Evolutionary conservation across 2,797 vertebrate species (phyloP).

Genomic region (Sternotherus odoratus): DNA sequence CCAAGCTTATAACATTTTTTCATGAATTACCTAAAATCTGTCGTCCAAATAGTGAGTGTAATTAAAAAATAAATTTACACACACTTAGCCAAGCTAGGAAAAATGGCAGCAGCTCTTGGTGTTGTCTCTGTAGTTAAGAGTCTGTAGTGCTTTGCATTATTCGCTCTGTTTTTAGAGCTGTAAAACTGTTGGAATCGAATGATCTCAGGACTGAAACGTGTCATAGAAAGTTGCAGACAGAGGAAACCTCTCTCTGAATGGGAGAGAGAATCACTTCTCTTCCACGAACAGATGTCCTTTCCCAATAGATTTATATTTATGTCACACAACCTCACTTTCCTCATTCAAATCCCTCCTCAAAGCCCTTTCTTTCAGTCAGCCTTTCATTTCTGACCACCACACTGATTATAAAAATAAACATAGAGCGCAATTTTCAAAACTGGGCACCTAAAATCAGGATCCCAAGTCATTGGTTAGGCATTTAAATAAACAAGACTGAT

Average conservation of each 20-base stretch:
- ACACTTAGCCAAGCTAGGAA: conserved; percentile 47
- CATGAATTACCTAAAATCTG: conserved; percentile 37
- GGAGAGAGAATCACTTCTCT: not conserved
- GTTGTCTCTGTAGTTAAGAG: conserved; percentile 1
- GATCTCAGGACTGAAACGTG: not conserved
- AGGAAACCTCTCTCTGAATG: not conserved
- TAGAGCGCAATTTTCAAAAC: not conserved
- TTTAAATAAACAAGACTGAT: not conserved
- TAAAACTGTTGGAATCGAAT: not conserved
- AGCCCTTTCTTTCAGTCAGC: not conserved
- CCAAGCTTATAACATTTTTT: conserved; percentile 29
- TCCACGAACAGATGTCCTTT: not conserved
- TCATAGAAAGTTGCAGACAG: not conserved
- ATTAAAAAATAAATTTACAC: conserved; percentile 61
- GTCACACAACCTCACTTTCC: not conserved
- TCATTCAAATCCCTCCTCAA: not conserved
- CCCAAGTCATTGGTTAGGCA: not conserved
- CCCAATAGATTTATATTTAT: not conserved
- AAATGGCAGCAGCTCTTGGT: conserved; percentile 14
- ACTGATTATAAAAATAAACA: not conserved
- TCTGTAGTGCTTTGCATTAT: not conserved
- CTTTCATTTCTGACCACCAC: not conserved
- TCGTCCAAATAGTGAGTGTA: conserved; percentile 44
- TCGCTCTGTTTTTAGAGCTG: not conserved
- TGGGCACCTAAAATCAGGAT: not conserved